These are phyloP conservation scores for Nomada hirtipes DNA, from an alignment of 2,888 invertebrate genomes.

Conservation along the genomic window DNA sequence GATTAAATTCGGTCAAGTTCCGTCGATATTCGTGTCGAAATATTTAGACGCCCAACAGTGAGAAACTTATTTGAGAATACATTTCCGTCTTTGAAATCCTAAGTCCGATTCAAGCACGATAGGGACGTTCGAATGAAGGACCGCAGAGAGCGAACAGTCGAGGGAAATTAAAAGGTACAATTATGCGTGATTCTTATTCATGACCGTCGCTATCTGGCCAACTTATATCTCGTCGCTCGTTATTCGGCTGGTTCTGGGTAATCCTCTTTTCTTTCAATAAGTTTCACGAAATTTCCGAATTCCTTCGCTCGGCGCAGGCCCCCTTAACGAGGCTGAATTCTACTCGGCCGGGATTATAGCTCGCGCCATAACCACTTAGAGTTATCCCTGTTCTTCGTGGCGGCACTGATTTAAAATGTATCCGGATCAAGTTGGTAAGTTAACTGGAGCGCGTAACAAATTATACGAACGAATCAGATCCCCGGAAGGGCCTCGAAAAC, in stretches of 20 bases:
- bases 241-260: constrained; percentile 49
- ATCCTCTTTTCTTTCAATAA: constrained; percentile 61
- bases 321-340: constrained; percentile 51
- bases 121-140: constrained; percentile 23
- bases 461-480: constrained; percentile 66
- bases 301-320: constrained; percentile 41
- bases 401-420: constrained; percentile 68
- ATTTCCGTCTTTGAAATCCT: neutral
- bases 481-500: constrained; percentile 43
- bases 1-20: too few species aligned
- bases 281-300: constrained; percentile 62
- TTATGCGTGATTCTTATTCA: constrained; percentile 62
- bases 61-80: neutral
- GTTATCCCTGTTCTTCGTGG: constrained; percentile 46
- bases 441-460: constrained; percentile 66
- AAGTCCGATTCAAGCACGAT: constrained; percentile 2
- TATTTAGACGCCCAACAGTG: too few species aligned
- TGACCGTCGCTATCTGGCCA: constrained; percentile 37
- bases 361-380: constrained; percentile 37
- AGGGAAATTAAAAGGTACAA: constrained; percentile 51
- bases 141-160: neutral
- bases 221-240: constrained; percentile 60
- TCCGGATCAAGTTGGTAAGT: constrained; percentile 65
- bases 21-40: too few species aligned
- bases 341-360: constrained; percentile 57